These are phyloP conservation scores for Drosophila gaucha DNA, from an alignment of 2,888 invertebrate species.

Conservation along the genomic window DNA sequence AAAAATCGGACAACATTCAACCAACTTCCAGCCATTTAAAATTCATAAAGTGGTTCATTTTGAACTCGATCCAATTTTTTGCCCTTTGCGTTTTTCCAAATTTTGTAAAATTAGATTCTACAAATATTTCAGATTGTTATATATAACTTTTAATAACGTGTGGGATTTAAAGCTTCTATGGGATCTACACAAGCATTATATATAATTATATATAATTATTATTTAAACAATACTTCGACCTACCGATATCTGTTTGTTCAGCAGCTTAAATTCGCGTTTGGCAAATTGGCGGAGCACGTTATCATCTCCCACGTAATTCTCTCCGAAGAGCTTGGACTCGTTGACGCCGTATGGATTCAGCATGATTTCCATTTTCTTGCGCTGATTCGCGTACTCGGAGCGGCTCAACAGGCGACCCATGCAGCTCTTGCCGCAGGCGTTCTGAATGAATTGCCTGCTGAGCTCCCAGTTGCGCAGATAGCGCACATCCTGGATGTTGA, in stretches of 20 bases:
- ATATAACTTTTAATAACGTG: too few relatives aligned
- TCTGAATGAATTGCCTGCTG: conserved; percentile 35
- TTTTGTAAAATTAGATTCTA: too few relatives aligned
- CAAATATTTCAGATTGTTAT: too few relatives aligned
- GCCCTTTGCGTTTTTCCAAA: too few relatives aligned
- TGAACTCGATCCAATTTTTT: too few relatives aligned
- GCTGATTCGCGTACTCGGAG: conserved; percentile 31
- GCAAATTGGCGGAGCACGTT: conserved; percentile 48
- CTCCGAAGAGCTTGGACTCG: conserved; percentile 26
- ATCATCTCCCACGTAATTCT: conserved; percentile 30
- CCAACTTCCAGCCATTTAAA: too few relatives aligned
- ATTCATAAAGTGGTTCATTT: too few relatives aligned
- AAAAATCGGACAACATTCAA: too few relatives aligned
- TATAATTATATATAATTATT: too few relatives aligned
- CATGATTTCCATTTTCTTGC: conserved; percentile 9
- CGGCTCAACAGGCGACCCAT: conserved; percentile 44
- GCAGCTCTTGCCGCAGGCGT: conserved; percentile 38
- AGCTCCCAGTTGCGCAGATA: conserved; percentile 37
- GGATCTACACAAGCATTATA: too few relatives aligned
- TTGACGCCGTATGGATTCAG: conserved; percentile 14
- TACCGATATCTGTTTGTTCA: conserved; percentile 45
- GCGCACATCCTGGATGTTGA: conserved; percentile 32
- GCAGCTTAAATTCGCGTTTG: conserved; percentile 35
- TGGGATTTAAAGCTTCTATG: too few relatives aligned
- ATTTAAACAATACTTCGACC: conserved; percentile 2